Evolutionary conservation across 2,888 invertebrate species (phyloP).

Genomic region (Neelides folsomi): DNA sequence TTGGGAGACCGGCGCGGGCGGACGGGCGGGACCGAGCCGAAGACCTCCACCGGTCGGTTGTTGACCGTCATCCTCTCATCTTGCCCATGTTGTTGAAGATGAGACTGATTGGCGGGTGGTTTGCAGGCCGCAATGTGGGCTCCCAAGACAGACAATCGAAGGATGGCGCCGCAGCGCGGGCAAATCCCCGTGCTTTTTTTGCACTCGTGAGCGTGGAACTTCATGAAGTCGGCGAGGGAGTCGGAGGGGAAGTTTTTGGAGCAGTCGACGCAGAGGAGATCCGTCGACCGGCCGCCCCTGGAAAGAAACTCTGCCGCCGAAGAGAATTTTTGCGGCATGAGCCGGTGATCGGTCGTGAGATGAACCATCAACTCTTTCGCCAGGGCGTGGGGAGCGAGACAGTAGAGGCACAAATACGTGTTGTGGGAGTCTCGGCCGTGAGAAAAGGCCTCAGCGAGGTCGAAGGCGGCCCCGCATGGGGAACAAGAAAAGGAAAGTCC

Average conservation of each 20-base stretch:
- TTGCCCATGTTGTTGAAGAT: background rate
- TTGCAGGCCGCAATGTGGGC: conserved; percentile 11
- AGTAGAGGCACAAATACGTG: conserved; percentile 67
- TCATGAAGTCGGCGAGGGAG: conserved; percentile 7
- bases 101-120: background rate
- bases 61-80: background rate
- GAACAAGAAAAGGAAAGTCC: conserved; percentile 1
- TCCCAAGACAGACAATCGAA: conserved; percentile 9
- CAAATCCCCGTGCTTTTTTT: conserved; percentile 15
- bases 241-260: conserved; percentile 12
- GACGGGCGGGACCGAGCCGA: background rate
- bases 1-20: conserved; percentile 10
- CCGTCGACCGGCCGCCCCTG: conserved; percentile 10
- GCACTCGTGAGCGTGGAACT: conserved; percentile 14
- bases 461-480: conserved; percentile 8
- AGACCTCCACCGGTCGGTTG: too few species aligned
- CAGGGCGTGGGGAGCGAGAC: conserved; percentile 66
- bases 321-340: conserved; percentile 54
- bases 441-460: conserved; percentile 8
- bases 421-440: conserved; percentile 73
- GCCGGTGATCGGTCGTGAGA: conserved; percentile 61
- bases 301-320: conserved; percentile 54
- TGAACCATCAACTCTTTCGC: conserved; percentile 66
- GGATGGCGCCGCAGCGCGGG: conserved; percentile 13
- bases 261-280: conserved; percentile 21